These are phyloP conservation scores for Tinea trinotella DNA, from an alignment of 2,888 invertebrate species.

Conservation along the genomic window DNA sequence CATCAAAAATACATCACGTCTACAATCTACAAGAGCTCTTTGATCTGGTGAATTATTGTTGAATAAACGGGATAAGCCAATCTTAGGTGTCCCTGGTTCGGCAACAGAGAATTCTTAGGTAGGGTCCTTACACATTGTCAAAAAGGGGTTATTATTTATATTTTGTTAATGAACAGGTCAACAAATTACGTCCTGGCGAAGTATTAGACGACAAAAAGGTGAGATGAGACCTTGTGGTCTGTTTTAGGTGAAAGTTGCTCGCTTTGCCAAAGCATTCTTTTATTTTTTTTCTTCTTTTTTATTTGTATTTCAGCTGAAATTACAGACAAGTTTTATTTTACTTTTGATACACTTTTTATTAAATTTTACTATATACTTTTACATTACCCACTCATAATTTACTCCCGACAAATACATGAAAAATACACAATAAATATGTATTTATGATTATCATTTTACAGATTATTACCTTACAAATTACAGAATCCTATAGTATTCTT, in stretches of 20 bases:
- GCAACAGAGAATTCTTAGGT: conserved; percentile 58
- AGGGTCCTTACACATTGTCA: conserved; percentile 29
- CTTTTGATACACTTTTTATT: not conserved
- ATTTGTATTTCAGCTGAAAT: conserved; percentile 27
- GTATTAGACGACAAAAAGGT: conserved; percentile 95
- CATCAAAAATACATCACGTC: too few species aligned
- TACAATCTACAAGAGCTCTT: too few species aligned
- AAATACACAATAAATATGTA: not conserved
- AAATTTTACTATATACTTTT: not conserved
- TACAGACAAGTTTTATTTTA: not conserved
- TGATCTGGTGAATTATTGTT: too few species aligned
- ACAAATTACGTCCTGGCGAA: conserved; percentile 95
- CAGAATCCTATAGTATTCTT: not conserved
- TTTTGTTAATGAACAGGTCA: conserved; percentile 79
- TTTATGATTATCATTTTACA: too few species aligned
- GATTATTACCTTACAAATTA: too few species aligned
- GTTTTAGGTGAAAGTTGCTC: conserved; percentile 67
- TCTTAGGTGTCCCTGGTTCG: conserved; percentile 54
- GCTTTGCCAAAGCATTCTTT: conserved; percentile 68
- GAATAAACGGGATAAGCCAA: too few species aligned
- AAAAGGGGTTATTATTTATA: conserved; percentile 54
- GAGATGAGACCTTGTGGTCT: conserved; percentile 73
- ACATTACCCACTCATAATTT: not conserved
- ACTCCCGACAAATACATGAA: not conserved
- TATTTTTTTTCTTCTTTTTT: conserved; percentile 37